A percentile compares a stretch with the other conserved stretches of the same genome.
Conservation (phyloP, 2,797 vertebrate genomes). For the Sebastolobus alascanus region DNA sequence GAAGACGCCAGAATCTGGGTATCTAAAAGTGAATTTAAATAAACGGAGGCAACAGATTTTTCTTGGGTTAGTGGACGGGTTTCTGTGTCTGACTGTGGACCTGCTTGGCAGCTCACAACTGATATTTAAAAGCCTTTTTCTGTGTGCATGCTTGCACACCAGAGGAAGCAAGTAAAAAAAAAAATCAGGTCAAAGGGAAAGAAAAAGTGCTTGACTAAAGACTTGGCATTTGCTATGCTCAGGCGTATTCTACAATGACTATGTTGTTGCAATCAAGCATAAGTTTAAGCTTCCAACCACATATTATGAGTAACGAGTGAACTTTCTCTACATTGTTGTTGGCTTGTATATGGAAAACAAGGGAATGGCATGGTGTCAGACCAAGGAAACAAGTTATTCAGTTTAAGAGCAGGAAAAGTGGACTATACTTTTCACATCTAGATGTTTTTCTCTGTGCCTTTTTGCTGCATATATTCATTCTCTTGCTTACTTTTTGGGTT, state of each 20-base stretch:
- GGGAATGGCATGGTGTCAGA: neutral
- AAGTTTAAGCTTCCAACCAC: conserved; percentile 26
- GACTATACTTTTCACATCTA: neutral
- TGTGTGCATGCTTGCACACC: conserved; percentile 64
- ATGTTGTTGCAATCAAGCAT: conserved; percentile 44
- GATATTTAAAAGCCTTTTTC: conserved; percentile 76
- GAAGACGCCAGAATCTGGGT: conserved; percentile 41
- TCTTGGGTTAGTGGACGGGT: conserved; percentile 50
- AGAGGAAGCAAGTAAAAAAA: conserved; percentile 59
- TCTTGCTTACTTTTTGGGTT: conserved; percentile 29
- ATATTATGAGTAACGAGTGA: conserved; percentile 17
- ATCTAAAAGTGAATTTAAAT: conserved; percentile 55
- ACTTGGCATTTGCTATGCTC: conserved; percentile 47
- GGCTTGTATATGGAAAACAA: conserved; percentile 6
- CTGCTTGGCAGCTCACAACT: conserved; percentile 71
- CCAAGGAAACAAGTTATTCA: neutral
- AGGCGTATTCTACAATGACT: conserved; percentile 41
- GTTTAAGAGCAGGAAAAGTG: conserved; percentile 4
- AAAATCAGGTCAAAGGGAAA: conserved; percentile 68
- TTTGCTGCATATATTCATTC: neutral
- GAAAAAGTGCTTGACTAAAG: conserved; percentile 61
- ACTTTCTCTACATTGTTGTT: conserved; percentile 16
- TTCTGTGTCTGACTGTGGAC: conserved; percentile 62
- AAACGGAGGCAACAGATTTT: conserved; percentile 50
- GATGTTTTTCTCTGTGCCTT: neutral